Percentiles rank a stretch among this genome's conserved stretches.
Conservation (phyloP, 2,797 vertebrate genomes). For the Pantherophis alleghaniensis region DNA sequence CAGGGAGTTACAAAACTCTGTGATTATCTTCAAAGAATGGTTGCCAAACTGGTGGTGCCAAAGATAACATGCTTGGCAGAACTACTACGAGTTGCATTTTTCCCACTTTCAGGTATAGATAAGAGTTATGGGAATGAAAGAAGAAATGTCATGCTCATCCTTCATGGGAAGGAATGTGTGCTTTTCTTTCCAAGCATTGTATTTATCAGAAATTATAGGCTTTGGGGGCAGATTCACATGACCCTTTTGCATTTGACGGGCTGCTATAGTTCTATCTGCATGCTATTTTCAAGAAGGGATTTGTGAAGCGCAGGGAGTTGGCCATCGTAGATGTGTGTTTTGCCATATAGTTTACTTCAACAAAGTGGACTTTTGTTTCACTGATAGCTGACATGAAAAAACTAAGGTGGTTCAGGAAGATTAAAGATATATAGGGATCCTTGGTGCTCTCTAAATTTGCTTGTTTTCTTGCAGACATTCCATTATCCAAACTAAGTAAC, state of each 20-base stretch:
- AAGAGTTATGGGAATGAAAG: constrained; percentile 27
- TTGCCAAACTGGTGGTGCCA: background rate
- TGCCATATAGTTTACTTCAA: background rate
- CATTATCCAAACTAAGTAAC: background rate
- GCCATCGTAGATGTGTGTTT: background rate
- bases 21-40: background rate
- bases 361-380: background rate
- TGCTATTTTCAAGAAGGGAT: background rate
- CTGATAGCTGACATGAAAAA: background rate
- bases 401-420: background rate
- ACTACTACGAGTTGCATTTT: background rate
- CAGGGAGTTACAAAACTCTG: background rate
- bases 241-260: constrained; percentile 5
- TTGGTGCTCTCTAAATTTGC: background rate
- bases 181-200: constrained; percentile 37
- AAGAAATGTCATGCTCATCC: background rate
- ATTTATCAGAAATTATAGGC: background rate
- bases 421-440: background rate
- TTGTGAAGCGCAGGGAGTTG: background rate
- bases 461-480: background rate
- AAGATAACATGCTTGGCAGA: constrained; percentile 1
- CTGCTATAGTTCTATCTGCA: background rate
- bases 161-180: background rate
- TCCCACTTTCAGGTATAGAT: constrained; percentile 10
- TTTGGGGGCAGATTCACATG: constrained; percentile 25